A percentile compares a stretch with the other conserved stretches of the same genome.
Evolutionary conservation across 2,113 vertebrate species (phyloP).

Genomic region (Glareola pratincola): DNA sequence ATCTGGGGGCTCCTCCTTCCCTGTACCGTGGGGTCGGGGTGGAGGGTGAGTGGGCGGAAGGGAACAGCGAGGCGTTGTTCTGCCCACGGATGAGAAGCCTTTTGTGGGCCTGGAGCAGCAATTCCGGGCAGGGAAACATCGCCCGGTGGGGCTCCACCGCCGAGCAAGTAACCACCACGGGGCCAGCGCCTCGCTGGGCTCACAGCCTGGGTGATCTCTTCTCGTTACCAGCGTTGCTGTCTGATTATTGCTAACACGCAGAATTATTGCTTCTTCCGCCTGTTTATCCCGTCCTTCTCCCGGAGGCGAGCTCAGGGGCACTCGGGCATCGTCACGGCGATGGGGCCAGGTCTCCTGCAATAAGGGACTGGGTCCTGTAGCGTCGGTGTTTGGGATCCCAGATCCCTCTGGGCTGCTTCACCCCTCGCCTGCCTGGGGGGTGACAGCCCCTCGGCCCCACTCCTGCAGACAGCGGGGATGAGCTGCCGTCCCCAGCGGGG

Average conservation of each 20-base stretch:
- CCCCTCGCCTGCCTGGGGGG: background rate
- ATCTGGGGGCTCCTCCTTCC: background rate
- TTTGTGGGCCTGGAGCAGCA: background rate
- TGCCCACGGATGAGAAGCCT: background rate
- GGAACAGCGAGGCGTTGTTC: rapidly evolving
- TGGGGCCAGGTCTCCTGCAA: background rate
- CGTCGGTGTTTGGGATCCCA: rapidly evolving
- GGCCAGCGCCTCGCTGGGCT: background rate
- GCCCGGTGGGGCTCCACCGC: background rate
- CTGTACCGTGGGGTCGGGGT: rapidly evolving
- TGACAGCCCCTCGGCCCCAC: background rate
- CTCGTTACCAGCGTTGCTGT: rapidly evolving
- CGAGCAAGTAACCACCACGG: rapidly evolving
- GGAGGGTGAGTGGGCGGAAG: background rate
- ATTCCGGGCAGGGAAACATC: rapidly evolving
- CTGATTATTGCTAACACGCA: background rate
- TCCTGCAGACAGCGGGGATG: background rate
- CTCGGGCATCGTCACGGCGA: rapidly evolving
- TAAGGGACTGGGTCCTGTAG: background rate
- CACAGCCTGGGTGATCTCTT: no score
- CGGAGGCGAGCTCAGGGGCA: background rate
- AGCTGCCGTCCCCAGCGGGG: background rate
- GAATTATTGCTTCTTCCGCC: background rate
- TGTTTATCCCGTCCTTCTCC: background rate
- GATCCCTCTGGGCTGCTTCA: background rate